A percentile compares a stretch with the other conserved stretches of the same genome.
These are phyloP conservation scores for Anguilla megastoma DNA, from an alignment of 2,797 vertebrate genomes.

Conservation along the genomic window DNA sequence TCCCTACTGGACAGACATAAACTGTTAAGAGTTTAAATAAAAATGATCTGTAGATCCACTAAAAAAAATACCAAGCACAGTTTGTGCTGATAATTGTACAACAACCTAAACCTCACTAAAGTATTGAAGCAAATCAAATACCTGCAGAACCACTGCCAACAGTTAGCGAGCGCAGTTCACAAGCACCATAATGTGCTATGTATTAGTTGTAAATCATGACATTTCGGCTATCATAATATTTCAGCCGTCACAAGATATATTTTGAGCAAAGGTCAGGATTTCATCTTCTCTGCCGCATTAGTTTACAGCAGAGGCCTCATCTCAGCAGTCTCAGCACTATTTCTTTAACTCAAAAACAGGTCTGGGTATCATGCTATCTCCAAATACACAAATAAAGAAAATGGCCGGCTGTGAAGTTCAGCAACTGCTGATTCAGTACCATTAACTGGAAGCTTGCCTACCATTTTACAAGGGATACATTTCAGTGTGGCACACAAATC, in stretches of 20 bases:
- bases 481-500: not conserved
- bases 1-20: not conserved
- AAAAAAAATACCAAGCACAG: not conserved
- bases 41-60: not conserved
- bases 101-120: too few relatives aligned
- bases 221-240: not conserved
- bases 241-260: not conserved
- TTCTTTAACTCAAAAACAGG: not conserved
- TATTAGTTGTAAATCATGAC: not conserved
- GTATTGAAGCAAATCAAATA: too few relatives aligned
- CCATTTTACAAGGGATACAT: not conserved
- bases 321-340: not conserved
- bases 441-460: not conserved
- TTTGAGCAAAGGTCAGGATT: too few relatives aligned
- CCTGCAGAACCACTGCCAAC: not conserved
- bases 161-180: not conserved
- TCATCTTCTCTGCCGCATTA: too few relatives aligned
- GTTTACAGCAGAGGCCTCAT: too few relatives aligned
- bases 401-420: not conserved
- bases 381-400: not conserved
- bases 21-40: not conserved
- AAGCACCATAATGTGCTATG: not conserved
- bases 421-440: not conserved
- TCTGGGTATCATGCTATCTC: not conserved
- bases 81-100: too few relatives aligned